Evolutionary conservation across 2,888 invertebrate genomes (phyloP).

Genomic region (Dromius quadrimaculatus): DNA sequence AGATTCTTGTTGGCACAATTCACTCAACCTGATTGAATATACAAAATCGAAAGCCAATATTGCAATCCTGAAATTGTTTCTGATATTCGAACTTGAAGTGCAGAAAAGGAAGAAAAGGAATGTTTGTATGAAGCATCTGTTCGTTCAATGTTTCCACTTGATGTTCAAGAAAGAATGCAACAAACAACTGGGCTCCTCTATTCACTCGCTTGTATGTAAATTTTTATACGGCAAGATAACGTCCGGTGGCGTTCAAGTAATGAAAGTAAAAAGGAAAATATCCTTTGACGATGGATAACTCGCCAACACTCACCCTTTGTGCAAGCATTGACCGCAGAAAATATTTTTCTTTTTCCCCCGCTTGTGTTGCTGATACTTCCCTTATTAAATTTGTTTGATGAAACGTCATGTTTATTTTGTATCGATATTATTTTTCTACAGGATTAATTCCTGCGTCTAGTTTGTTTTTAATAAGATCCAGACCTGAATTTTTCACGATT

Average conservation of each 20-base stretch:
- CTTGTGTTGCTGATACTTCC: constrained; percentile 6
- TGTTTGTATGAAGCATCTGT: constrained; percentile 10
- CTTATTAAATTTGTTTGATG: constrained; percentile 32
- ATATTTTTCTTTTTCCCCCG: constrained; percentile 29
- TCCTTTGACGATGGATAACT: constrained; percentile 45
- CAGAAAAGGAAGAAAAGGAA: neutral
- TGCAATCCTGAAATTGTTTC: constrained; percentile 3
- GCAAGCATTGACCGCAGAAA: constrained; percentile 45
- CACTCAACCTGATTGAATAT: constrained; percentile 4
- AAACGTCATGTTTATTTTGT: constrained; percentile 38
- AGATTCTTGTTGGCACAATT: too few species aligned
- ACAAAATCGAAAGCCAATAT: constrained; percentile 16
- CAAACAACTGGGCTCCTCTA: constrained; percentile 13
- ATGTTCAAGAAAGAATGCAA: constrained; percentile 30
- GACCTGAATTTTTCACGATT: constrained; percentile 27
- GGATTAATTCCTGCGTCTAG: constrained; percentile 37
- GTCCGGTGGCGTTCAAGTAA: neutral
- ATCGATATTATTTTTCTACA: constrained; percentile 29
- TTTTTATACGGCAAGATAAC: constrained; percentile 41
- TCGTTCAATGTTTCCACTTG: constrained; percentile 32
- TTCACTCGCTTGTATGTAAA: constrained; percentile 47
- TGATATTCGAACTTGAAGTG: constrained; percentile 13
- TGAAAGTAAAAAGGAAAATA: neutral
- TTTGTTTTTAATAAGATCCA: constrained; percentile 42
- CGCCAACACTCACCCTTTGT: constrained; percentile 37